These are phyloP conservation scores for Clunio marinus DNA, from an alignment of 2,888 invertebrate genomes.

Conservation along the genomic window DNA sequence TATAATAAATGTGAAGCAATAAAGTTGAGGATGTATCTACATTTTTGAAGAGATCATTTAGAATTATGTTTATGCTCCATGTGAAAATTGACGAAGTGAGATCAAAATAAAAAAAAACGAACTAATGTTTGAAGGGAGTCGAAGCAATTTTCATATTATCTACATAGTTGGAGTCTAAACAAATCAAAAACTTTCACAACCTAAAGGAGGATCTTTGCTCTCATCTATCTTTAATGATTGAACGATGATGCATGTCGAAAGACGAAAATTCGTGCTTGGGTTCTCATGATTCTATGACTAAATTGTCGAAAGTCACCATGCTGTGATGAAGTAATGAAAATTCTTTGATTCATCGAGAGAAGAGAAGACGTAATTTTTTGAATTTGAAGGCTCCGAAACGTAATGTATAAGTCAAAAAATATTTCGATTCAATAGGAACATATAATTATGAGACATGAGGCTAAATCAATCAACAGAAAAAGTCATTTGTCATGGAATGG, in stretches of 20 bases:
- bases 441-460: slow-evolving; percentile 39
- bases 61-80: too few species aligned
- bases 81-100: too few species aligned
- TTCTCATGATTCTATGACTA: slow-evolving; percentile 26
- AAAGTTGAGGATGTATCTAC: too few species aligned
- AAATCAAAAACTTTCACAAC: slow-evolving; percentile 22
- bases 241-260: slow-evolving; percentile 26
- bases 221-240: background rate
- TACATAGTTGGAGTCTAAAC: slow-evolving; percentile 25
- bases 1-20: too few species aligned
- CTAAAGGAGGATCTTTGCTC: slow-evolving; percentile 5
- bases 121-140: background rate
- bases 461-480: slow-evolving; percentile 35
- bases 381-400: background rate
- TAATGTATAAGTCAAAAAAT: background rate
- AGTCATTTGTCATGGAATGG: slow-evolving; percentile 39
- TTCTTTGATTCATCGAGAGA: background rate
- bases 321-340: slow-evolving; percentile 24
- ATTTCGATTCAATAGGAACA: slow-evolving; percentile 15
- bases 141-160: slow-evolving; percentile 8
- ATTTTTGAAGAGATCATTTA: too few species aligned
- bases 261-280: slow-evolving; percentile 37
- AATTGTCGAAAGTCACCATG: slow-evolving; percentile 33
- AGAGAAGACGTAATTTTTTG: background rate
- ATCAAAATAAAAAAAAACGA: too few species aligned